Conservation (phyloP, 1,140 invertebrate genomes). For the Patella vulgata region DNA sequence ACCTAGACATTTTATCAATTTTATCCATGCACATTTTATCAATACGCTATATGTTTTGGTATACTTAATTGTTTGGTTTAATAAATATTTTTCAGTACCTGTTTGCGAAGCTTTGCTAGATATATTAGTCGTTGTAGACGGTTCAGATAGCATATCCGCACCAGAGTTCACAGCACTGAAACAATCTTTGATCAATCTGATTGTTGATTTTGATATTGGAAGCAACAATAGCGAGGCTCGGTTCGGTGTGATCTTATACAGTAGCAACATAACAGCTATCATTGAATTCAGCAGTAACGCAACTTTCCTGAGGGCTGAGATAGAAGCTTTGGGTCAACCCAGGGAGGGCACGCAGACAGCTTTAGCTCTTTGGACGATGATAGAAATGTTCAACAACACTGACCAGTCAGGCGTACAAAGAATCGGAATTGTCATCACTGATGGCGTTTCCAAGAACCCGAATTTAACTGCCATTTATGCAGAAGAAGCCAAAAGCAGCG, state of each 20-base stretch:
- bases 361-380: conserved; percentile 15
- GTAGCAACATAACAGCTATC: conserved; percentile 10
- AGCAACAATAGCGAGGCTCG: conserved; percentile 16
- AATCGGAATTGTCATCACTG: conserved; percentile 53
- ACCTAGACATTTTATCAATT: no score
- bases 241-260: conserved; percentile 39
- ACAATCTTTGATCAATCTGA: conserved; percentile 12
- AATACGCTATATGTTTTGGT: no score
- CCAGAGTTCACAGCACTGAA: conserved; percentile 25
- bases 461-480: conserved; percentile 42
- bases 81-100: no score
- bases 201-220: conserved; percentile 27
- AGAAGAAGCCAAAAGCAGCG: conserved; percentile 26
- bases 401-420: conserved; percentile 25
- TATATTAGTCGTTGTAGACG: conserved; percentile 33
- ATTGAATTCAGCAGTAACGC: conserved; percentile 17
- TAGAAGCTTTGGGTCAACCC: conserved; percentile 17
- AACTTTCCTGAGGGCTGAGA: conserved; percentile 6
- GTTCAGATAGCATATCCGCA: conserved; percentile 33
- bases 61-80: no score
- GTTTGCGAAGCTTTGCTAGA: conserved; percentile 33
- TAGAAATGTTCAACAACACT: conserved; percentile 18
- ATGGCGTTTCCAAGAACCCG: conserved; percentile 47
- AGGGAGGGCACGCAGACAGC: conserved; percentile 18
- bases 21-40: no score